These are phyloP conservation scores for Chydorus sphaericus DNA, from an alignment of 2,888 invertebrate species.

Conservation along the genomic window DNA sequence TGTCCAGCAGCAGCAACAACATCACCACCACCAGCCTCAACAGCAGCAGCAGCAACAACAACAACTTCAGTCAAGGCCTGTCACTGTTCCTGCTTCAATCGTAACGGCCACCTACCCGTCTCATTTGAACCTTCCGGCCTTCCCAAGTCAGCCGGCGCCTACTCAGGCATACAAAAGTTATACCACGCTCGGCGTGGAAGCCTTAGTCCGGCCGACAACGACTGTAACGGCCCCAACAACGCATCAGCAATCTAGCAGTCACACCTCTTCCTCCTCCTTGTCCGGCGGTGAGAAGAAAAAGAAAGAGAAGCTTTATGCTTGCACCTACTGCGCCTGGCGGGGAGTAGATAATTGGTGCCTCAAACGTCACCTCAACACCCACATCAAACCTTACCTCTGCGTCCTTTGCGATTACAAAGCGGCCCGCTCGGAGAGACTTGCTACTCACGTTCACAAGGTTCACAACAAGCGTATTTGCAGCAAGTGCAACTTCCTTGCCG, in stretches of 20 bases:
- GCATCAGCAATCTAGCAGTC: slow-evolving; percentile 9
- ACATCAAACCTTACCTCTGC: slow-evolving; percentile 81
- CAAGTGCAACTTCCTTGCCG: slow-evolving; percentile 73
- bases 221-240: background rate
- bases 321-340: slow-evolving; percentile 82
- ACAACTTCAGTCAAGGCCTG: slow-evolving; percentile 17
- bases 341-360: slow-evolving; percentile 89
- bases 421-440: slow-evolving; percentile 72
- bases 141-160: slow-evolving; percentile 28
- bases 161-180: slow-evolving; percentile 23
- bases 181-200: slow-evolving; percentile 16
- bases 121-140: slow-evolving; percentile 13
- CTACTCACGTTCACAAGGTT: slow-evolving; percentile 79
- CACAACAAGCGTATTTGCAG: slow-evolving; percentile 82
- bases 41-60: slow-evolving; percentile 15
- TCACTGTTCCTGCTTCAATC: slow-evolving; percentile 23
- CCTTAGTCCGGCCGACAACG: slow-evolving; percentile 13
- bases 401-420: slow-evolving; percentile 86
- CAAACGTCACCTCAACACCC: slow-evolving; percentile 80
- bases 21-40: slow-evolving; percentile 16
- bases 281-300: slow-evolving; percentile 28
- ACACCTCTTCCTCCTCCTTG: background rate
- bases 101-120: slow-evolving; percentile 15
- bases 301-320: slow-evolving; percentile 59
- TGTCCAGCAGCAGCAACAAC: slow-evolving; percentile 16